Evolutionary conservation across 2,797 vertebrate genomes (phyloP).

Genomic region (Eupleurogrammus muticus): DNA sequence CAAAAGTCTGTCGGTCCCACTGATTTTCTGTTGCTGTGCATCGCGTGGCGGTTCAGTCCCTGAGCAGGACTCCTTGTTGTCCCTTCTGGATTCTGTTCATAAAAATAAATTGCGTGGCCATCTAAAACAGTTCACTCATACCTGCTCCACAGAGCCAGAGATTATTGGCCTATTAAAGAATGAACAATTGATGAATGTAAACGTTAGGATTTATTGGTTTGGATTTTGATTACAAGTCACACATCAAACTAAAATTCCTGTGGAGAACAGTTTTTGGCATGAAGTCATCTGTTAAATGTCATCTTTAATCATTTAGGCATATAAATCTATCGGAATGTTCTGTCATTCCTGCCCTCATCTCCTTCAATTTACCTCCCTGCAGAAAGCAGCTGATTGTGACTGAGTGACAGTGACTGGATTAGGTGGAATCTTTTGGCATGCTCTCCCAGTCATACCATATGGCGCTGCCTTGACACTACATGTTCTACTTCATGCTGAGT

Average conservation of each 20-base stretch:
- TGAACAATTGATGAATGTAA: constrained; percentile 49
- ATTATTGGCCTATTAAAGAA: constrained; percentile 33
- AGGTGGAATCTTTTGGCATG: constrained; percentile 62
- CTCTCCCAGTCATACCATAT: constrained; percentile 56
- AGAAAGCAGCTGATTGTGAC: constrained; percentile 40
- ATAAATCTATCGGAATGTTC: constrained; percentile 37
- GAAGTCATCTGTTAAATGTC: constrained; percentile 47
- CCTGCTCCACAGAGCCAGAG: constrained; percentile 15
- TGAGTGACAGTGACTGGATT: constrained; percentile 38
- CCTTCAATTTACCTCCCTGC: constrained; percentile 43
- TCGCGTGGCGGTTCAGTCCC: constrained; percentile 18
- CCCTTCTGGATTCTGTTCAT: constrained; percentile 19
- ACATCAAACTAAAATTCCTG: constrained; percentile 42
- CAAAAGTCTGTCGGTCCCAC: constrained; percentile 3
- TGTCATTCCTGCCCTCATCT: constrained; percentile 27
- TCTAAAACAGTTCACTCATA: constrained; percentile 28
- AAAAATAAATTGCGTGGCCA: constrained; percentile 36
- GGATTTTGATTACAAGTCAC: constrained; percentile 49
- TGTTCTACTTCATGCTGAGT: constrained; percentile 52
- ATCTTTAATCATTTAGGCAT: constrained; percentile 36
- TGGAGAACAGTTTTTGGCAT: constrained; percentile 37
- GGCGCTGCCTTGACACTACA: constrained; percentile 55
- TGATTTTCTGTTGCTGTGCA: background rate
- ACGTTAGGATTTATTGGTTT: constrained; percentile 40
- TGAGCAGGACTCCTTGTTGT: constrained; percentile 13